Evolutionary conservation across 1,140 invertebrate species (phyloP), one percentile per base, ranked within the genome.

Genomic region (Aphidius ervi): DNA sequence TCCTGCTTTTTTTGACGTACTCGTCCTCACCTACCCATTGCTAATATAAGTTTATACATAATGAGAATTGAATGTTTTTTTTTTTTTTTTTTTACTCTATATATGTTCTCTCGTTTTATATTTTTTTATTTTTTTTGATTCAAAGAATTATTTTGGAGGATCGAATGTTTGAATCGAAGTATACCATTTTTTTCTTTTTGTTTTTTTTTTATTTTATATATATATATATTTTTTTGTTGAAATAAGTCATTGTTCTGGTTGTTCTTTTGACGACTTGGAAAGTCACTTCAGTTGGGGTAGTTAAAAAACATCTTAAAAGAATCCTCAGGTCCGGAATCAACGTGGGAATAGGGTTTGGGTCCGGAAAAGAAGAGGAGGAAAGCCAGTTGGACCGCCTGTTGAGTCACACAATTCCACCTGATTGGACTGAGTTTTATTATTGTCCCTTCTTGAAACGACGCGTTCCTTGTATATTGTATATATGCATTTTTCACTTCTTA

Each of bases 1-100:
- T 77, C 74, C 76, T 75, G 74, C 74, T 74, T 75, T 67, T 70
- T 66, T 68, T 70, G 69, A 75, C 70, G 68, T 67, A 70, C 72
- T 74, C 71, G 73, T 74, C 73, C 74, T 67, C 74, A 76, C 72
- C 72, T 77, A 66, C 64, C 56, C 62, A 56, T 50, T 53, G 54
- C 53, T 54, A 58, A 40, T 46, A 16, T 43, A 41, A 56, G 6
- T 8, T 37, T 59, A 43, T 49, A 16, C 9, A 41, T 9, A 37
- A 8, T 45, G 40, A 37, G 20, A 46, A 56, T 46, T 46, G 42
- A 8, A 40, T 39, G 37, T 52, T 52, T 37, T n/a, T 52, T 52
- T 49, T 31, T 6, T 4, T 9, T 5, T n/a, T 10, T 9, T 31
- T 31, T 31, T 31, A 31, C 4, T 3, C 23, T 3, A 31, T 31